Percentiles rank a stretch among this genome's conserved stretches.
phyloP scores from a whole-genome alignment of 2,113 vertebrate species.

The Callorhinus ursinus region DNA sequence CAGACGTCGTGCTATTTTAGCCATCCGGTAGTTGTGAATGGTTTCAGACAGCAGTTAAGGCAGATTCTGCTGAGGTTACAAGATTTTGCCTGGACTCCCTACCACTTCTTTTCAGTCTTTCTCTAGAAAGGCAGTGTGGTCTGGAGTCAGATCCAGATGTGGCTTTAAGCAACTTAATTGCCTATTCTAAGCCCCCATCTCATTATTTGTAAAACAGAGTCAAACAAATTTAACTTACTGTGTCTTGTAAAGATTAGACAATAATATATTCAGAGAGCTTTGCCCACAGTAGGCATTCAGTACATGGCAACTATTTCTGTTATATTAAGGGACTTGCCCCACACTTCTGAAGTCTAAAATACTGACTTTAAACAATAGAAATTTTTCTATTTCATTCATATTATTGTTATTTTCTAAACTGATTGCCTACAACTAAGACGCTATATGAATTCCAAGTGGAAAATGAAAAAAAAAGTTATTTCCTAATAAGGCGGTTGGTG shows the following conservation, averaged over 20 bases:
- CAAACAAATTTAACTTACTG: not conserved
- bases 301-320: not conserved
- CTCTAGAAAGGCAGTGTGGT: not conserved
- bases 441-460: not conserved
- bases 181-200: not conserved
- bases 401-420: not conserved
- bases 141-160: not conserved
- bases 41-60: not conserved
- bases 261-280: not conserved
- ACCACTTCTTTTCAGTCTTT: not conserved
- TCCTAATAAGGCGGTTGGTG: not conserved
- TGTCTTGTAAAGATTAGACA: not conserved
- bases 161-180: not conserved
- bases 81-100: not conserved
- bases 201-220: not conserved
- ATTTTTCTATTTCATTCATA: not conserved
- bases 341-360: not conserved
- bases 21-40: not conserved
- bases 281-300: not conserved
- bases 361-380: not conserved
- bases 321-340: not conserved
- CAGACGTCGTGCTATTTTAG: not conserved
- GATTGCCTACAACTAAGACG: not conserved
- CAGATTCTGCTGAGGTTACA: not conserved
- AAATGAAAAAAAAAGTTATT: not conserved